Evolutionary conservation across 2,113 vertebrate species (phyloP), one percentile per base, ranked within the genome.

Genomic region (Misgurnus anguillicaudatus): DNA sequence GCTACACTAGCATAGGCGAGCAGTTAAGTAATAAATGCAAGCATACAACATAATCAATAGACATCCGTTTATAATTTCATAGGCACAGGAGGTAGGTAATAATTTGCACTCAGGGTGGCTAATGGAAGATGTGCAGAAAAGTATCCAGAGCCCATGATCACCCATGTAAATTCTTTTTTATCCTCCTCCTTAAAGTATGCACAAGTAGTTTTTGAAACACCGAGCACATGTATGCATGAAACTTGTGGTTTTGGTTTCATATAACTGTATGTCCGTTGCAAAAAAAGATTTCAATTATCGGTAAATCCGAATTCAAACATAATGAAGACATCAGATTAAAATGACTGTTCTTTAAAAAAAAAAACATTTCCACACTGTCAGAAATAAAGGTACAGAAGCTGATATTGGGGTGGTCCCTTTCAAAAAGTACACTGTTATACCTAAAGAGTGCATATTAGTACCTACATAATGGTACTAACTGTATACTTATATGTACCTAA

Each of bases 21-120:
- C 38, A 39, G 16, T 72, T 17, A 19, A 4, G 17, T 38, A 60
- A 73, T 60, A 73, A 73, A 60, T n/a, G 9, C 24, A 45, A 9
- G 76, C 36, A 47, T 51, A 38, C 7, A 36, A 36, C 39, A 80
- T 5, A 75, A 61, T 65, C 57, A 14, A 68, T 21, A 55, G 58
- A 79, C 55, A 82, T 80, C 80, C 77, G 61, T 38, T 68, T 75
- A 75, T 69, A 70, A 53, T 70, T 72, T 62, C 42, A 66, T 69
- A 85, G 81, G 80, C 84, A 82, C 84, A 80, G 62, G 81, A 85
- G 84, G 81, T 82, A 78, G 77, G 67, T 75, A 58, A 67, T 63
- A 53, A 66, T 73, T 74, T 76, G 71, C 66, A 51, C 41, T 72
- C 36, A 48, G 74, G 57, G 39, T 78, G 48, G 16, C n/a, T 38